Evolutionary conservation across 2,888 invertebrate genomes (phyloP), one percentile per base, ranked within the genome.

Genomic region (Polymixis flavicincta): DNA sequence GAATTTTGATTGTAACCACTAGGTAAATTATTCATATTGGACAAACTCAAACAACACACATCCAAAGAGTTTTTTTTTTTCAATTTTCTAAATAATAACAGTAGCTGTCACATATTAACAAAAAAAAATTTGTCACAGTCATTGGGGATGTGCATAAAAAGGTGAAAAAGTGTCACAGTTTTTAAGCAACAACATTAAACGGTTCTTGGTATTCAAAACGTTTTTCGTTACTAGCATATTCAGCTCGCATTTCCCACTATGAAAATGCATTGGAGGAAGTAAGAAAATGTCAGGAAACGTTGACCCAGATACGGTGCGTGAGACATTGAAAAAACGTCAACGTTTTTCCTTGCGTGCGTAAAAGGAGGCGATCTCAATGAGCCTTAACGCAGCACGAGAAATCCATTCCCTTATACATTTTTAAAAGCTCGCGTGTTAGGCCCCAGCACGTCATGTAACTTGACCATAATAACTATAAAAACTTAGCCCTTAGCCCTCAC

Each of bases 381-480:
- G 84, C 73, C 50, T 77, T 71, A 80, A 74, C 69, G 55, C 63
- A 65, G 63, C 74, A 83, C 73, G 76, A 85, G 78, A 82, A 87
- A 86, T 87, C 83, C 68, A 86, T 88, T 89, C 82, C 76, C 84
- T 88, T 89, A 86, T 89, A 89, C 92, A 90, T 86, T 88, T 86
- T 82, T 82, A 80, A 86, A 89, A 73, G 83, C 77, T 93, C 73
- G 93, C 92, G 92, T 93, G 93, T 85, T 88, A 61, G 67, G 48
- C 71, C 78, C 57, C 78, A 77, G 87, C 91, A 92, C 91, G 90
- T 93, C 90, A 93, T 91, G 90, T 91, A 89, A 89, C 85, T 90
- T 92, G 87, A 89, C 84, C 89, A 88, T 87, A 88, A 88, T 86
- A 87, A 83, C 90, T 81, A 90, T 90, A 90, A 91, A 90, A 91